Conservation (phyloP, 1,140 invertebrate genomes). For the Nasonia giraulti region DNA sequence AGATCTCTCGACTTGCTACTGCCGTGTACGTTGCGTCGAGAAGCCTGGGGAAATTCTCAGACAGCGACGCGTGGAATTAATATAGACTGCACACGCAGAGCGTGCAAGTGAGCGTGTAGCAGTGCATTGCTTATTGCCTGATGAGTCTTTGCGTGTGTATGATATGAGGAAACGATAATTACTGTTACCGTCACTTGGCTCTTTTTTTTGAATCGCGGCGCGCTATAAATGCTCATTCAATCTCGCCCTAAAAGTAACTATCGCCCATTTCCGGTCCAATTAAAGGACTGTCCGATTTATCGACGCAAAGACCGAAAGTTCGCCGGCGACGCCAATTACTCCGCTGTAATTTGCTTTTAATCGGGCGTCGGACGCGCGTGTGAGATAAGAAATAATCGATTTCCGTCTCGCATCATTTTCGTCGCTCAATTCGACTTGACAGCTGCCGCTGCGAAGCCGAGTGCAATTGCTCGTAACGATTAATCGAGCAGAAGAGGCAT, state of each 20-base stretch:
- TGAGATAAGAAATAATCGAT: constrained; percentile 5
- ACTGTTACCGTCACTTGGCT: too few relatives aligned
- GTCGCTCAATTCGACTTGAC: not conserved
- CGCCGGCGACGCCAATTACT: constrained; percentile 15
- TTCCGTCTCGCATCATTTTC: not conserved
- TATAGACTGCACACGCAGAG: constrained; percentile 3
- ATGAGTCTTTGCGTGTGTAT: too few relatives aligned
- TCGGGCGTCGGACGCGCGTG: not conserved
- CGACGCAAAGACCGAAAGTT: not conserved
- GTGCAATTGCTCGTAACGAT: too few relatives aligned
- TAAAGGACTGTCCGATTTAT: not conserved
- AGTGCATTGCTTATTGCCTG: not conserved
- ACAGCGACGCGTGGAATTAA: constrained; percentile 44
- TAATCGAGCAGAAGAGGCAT: too few relatives aligned
- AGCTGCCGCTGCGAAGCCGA: not conserved
- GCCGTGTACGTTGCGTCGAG: not conserved
- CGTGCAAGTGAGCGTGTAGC: not conserved
- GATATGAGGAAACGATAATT: too few relatives aligned
- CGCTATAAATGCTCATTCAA: too few relatives aligned
- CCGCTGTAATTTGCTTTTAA: not conserved
- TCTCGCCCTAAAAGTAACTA: too few relatives aligned
- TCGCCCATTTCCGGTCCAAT: not conserved
- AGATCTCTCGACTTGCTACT: not conserved
- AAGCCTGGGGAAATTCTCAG: constrained; percentile 40
- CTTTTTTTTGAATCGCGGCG: too few relatives aligned